Percentiles rank a stretch among this genome's conserved stretches.
Evolutionary conservation across 2,797 vertebrate genomes (phyloP).

Genomic region (Rhyacichthys aspro): DNA sequence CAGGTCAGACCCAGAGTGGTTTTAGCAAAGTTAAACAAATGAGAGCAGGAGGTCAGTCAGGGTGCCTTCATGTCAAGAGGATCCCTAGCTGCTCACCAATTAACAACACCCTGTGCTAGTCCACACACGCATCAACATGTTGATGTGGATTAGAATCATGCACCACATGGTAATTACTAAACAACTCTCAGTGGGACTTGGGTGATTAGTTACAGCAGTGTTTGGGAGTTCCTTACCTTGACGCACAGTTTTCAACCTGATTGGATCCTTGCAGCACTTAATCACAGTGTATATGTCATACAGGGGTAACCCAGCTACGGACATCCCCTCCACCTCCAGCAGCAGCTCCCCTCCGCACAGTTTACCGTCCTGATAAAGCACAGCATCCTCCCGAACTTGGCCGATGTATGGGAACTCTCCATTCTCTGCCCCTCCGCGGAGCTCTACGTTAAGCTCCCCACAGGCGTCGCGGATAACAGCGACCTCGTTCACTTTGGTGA

Average conservation of each 20-base stretch:
- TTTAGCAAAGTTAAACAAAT: constrained; percentile 47
- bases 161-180: constrained; percentile 40
- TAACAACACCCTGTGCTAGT: constrained; percentile 25
- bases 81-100: constrained; percentile 35
- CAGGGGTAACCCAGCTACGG: constrained; percentile 90
- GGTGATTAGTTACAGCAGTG: neutral
- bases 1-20: constrained; percentile 44
- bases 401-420: constrained; percentile 89
- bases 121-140: constrained; percentile 29
- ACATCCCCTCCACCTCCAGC: constrained; percentile 88
- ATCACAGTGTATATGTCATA: constrained; percentile 88
- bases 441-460: constrained; percentile 81
- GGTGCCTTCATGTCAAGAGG: constrained; percentile 55
- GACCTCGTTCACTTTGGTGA: constrained; percentile 85
- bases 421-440: constrained; percentile 90
- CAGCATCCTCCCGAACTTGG: constrained; percentile 68
- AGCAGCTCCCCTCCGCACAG: constrained; percentile 86
- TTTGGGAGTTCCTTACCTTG: constrained; percentile 81
- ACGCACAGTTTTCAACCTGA: constrained; percentile 88
- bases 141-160: constrained; percentile 22
- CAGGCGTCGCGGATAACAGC: constrained; percentile 75
- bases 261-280: constrained; percentile 82
- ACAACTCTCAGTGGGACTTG: constrained; percentile 19
- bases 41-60: constrained; percentile 57
- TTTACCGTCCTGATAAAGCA: constrained; percentile 72